Evolutionary conservation across 2,888 invertebrate genomes (phyloP), one percentile per base, ranked within the genome.

Genomic region (Epinotia demarniana): DNA sequence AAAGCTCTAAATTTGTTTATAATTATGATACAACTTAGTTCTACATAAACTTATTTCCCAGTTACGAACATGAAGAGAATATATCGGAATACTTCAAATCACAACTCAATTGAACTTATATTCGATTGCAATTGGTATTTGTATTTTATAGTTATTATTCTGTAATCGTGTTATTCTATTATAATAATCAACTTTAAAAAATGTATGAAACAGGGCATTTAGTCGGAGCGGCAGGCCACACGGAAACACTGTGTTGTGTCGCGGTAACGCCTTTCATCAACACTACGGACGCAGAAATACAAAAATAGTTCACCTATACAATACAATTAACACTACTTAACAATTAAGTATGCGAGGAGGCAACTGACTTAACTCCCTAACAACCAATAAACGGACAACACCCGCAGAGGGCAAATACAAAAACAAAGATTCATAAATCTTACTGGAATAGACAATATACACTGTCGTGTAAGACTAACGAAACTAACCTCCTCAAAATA

Each of bases 241-340:
- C 83, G 85, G 85, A 87, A 86, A 88, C 87, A 83, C 80, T 84
- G 82, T 81, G 82, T 81, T 84, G 86, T 87, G 89, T 89, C 85
- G 89, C 89, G 92, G 92, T 91, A 91, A 92, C 93, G 90, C 90
- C 90, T 86, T 87, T 88, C 86, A 88, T 84, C 53, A 67, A 87
- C 82, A 86, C 91, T 92, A 92, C 88, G 90, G 91, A 92, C 92
- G 92, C 86, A 85, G 91, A 90, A 82, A 82, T 94, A 94, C 92
- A 94, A 94, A 94, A 93, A 93, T 93, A 93, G 85, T 93, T 93
- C 91, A 91, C 93, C 93, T 94, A 94, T 93, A 84, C 85, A 88
- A 90, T 93, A 93, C 86, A 92, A 93, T 92, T 92, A 94, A 87
- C 79, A 92, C 93, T 94, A 94, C 93, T 93, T 94, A 94, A 93